phyloP scores from a whole-genome alignment of 2,113 vertebrate genomes.

The Seriola rivoliana region DNA sequence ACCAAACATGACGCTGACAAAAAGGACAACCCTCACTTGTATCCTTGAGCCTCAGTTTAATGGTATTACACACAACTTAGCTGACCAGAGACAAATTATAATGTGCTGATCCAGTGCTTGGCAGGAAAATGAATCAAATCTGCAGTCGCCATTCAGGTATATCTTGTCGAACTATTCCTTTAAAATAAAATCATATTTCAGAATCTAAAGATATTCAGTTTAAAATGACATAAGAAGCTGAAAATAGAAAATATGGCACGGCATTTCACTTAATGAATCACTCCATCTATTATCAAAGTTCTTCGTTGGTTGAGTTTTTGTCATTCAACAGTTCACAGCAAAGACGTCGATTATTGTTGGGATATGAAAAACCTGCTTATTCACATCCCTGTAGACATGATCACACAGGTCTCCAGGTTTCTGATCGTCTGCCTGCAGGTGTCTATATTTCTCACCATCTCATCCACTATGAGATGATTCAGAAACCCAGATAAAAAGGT shows the following conservation, averaged over 20 bases:
- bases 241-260: not conserved
- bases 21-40: slow-evolving; percentile 36
- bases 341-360: not conserved
- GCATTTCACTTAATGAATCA: too few species aligned
- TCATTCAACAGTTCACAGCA: not conserved
- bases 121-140: slow-evolving; percentile 2
- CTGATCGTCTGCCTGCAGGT: too few species aligned
- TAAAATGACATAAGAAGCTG: not conserved
- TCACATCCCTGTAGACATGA: too few species aligned
- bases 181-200: not conserved
- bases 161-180: slow-evolving; percentile 8
- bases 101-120: slow-evolving; percentile 10
- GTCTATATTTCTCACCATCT: too few species aligned
- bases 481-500: too few species aligned
- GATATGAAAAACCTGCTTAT: too few species aligned
- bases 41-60: slow-evolving; percentile 10
- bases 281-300: not conserved
- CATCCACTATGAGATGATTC: too few species aligned
- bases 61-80: slow-evolving; percentile 2
- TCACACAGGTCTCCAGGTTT: too few species aligned
- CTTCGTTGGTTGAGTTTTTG: not conserved
- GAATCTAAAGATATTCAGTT: not conserved
- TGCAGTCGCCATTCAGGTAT: not conserved
- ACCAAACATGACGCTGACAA: slow-evolving; percentile 64
- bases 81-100: slow-evolving; percentile 11